These are phyloP conservation scores for Pediacus dermestoides DNA, from an alignment of 2,888 invertebrate genomes.

Conservation along the genomic window DNA sequence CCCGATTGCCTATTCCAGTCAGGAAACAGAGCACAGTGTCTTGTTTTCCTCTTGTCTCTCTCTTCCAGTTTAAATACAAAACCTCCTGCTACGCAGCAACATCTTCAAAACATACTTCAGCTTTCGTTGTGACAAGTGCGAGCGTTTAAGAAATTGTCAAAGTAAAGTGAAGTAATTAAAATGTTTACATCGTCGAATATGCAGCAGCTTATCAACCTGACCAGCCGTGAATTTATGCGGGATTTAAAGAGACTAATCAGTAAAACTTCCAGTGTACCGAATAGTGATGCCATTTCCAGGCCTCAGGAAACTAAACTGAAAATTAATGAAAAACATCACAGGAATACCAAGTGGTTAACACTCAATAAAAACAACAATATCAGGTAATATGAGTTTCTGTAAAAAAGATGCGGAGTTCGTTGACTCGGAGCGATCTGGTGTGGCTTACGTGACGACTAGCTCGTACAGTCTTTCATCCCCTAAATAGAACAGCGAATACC, in stretches of 20 bases:
- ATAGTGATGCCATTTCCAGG: constrained; percentile 58
- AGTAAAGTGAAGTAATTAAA: constrained; percentile 11
- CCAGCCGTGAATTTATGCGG: constrained; percentile 38
- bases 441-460: constrained; percentile 36
- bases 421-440: constrained; percentile 21
- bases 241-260: constrained; percentile 51
- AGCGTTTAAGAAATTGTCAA: too few relatives aligned
- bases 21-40: constrained; percentile 6
- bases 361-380: constrained; percentile 45
- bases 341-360: constrained; percentile 40
- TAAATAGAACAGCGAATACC: constrained; percentile 1
- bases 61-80: constrained; percentile 38
- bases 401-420: constrained; percentile 6
- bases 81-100: too few relatives aligned
- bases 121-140: constrained; percentile 11
- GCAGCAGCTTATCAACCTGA: constrained; percentile 32
- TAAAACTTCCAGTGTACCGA: constrained; percentile 59
- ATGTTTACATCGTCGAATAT: constrained; percentile 31
- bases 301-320: constrained; percentile 37
- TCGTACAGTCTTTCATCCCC: constrained; percentile 27
- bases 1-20: too few relatives aligned
- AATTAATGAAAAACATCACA: constrained; percentile 14
- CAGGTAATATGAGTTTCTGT: constrained; percentile 33
- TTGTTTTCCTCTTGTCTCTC: constrained; percentile 43
- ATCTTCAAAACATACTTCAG: too few relatives aligned